phyloP scores from a whole-genome alignment of 2,888 invertebrate species.

The Sinohyriopsis cumingii region DNA sequence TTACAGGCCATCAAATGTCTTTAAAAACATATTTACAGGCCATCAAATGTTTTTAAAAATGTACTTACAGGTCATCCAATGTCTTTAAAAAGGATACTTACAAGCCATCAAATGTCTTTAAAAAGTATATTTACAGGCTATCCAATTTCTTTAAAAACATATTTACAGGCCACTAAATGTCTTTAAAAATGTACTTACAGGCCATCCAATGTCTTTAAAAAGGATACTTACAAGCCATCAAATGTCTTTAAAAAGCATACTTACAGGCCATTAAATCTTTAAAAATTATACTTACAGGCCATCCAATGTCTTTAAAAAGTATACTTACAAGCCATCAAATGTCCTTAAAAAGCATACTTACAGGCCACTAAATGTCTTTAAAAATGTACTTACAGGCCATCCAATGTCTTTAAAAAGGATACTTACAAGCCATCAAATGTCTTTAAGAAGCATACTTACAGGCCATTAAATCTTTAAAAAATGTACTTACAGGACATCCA shows the following conservation, averaged over 20 bases:
- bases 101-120: neutral
- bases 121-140: no score
- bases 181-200: conserved; percentile 12
- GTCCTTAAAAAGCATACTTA: conserved; percentile 18
- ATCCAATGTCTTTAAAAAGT: conserved; percentile 41
- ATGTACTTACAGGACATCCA: no score
- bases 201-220: conserved; percentile 44
- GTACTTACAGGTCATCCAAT: no score
- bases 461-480: no score
- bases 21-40: neutral
- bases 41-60: neutral
- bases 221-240: conserved; percentile 33
- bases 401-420: neutral
- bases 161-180: no score
- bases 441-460: no score
- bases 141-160: no score
- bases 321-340: conserved; percentile 40
- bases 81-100: no score
- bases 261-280: conserved; percentile 42
- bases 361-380: no score
- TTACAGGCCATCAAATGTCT: neutral
- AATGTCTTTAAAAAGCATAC: conserved; percentile 25
- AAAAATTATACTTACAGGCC: conserved; percentile 18
- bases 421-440: neutral
- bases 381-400: neutral